A percentile compares a stretch with the other conserved stretches of the same genome.
phyloP scores from a whole-genome alignment of 2,113 vertebrate genomes.

The Dolichallabes microphthalmus region DNA sequence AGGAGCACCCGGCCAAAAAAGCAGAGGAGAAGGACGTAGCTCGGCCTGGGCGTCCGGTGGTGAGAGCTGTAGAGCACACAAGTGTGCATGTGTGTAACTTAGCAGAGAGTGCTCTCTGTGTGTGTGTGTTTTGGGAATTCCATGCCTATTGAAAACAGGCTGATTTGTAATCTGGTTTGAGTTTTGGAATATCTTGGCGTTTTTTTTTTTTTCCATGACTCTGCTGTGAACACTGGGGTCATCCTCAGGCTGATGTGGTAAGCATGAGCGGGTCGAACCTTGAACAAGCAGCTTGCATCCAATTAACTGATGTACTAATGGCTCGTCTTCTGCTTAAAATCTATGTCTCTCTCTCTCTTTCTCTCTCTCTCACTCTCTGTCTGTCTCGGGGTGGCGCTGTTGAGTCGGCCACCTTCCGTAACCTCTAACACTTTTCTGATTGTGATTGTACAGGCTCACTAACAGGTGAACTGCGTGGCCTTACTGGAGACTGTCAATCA shows the following conservation, averaged over 20 bases:
- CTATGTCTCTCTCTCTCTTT: constrained; percentile 48
- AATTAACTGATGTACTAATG: constrained; percentile 42
- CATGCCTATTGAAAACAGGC: neutral
- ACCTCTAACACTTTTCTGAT: constrained; percentile 32
- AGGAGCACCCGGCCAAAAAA: constrained; percentile 85
- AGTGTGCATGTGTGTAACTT: neutral
- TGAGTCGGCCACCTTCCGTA: constrained; percentile 44
- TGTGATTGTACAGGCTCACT: constrained; percentile 11
- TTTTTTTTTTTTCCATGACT: constrained; percentile 18
- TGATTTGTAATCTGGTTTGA: neutral
- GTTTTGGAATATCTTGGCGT: neutral
- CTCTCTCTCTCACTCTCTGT: constrained; percentile 20
- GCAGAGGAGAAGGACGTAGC: constrained; percentile 88
- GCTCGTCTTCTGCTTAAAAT: constrained; percentile 35
- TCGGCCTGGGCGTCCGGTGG: constrained; percentile 83
- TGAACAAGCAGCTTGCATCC: constrained; percentile 21
- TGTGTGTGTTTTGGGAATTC: neutral
- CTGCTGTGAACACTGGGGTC: constrained; percentile 31
- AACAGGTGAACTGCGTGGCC: neutral
- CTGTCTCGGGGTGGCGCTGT: constrained; percentile 6
- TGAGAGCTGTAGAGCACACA: constrained; percentile 69
- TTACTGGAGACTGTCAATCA: neutral
- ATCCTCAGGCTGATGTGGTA: constrained; percentile 70
- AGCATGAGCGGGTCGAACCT: constrained; percentile 50
- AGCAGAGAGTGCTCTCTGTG: neutral